A percentile compares a stretch with the other conserved stretches of the same genome.
Evolutionary conservation across 2,888 invertebrate genomes (phyloP).

Genomic region (Arge pagana): DNA sequence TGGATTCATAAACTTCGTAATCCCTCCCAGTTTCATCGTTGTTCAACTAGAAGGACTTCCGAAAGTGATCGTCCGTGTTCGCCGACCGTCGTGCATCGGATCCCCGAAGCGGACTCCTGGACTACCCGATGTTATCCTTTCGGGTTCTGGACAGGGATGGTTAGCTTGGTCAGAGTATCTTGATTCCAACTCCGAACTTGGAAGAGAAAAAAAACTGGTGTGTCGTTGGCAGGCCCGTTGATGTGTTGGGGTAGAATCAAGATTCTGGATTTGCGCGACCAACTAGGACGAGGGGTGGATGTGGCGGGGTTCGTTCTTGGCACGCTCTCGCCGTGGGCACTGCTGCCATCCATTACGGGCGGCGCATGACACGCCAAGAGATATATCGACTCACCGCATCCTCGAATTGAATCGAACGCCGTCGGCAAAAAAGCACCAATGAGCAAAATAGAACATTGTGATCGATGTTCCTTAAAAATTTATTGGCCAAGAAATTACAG

Average conservation of each 20-base stretch:
- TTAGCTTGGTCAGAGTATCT: too few species aligned
- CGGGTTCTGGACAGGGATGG: too few species aligned
- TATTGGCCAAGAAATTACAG: constrained; percentile 55
- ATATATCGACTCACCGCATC: constrained; percentile 57
- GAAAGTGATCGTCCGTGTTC: too few species aligned
- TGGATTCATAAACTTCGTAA: constrained; percentile 18
- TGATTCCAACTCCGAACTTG: too few species aligned
- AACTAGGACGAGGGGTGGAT: constrained; percentile 33
- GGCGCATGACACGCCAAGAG: constrained; percentile 55
- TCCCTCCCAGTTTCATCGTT: background rate
- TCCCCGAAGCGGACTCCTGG: too few species aligned
- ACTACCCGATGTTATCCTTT: too few species aligned
- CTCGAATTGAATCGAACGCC: constrained; percentile 58
- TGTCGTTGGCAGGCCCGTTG: constrained; percentile 19
- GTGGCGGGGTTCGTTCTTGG: constrained; percentile 46
- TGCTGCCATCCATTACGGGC: constrained; percentile 55
- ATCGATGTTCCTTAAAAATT: constrained; percentile 53
- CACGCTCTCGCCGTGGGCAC: constrained; percentile 54
- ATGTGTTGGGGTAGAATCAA: constrained; percentile 13
- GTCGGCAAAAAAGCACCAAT: constrained; percentile 56
- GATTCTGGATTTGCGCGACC: constrained; percentile 11
- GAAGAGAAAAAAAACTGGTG: constrained; percentile 6
- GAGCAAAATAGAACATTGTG: constrained; percentile 58
- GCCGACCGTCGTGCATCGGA: too few species aligned
- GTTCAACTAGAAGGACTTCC: too few species aligned